Evolutionary conservation across 2,797 vertebrate species (phyloP).

Genomic region (Anguilla megastoma): DNA sequence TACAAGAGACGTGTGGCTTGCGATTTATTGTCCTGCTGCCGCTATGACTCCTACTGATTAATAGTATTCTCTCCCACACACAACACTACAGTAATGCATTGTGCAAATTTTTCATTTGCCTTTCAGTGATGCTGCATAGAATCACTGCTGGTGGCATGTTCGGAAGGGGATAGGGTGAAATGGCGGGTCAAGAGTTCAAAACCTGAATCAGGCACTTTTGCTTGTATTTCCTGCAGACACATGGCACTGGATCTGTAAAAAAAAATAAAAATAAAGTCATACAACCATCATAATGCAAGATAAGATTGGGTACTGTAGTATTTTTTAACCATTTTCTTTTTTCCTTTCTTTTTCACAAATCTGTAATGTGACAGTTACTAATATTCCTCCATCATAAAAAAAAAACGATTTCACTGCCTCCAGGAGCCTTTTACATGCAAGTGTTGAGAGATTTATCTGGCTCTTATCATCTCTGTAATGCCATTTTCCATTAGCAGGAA

Average conservation of each 20-base stretch:
- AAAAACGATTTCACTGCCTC: constrained; percentile 26
- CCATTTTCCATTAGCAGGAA: constrained; percentile 64
- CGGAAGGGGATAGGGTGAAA: neutral
- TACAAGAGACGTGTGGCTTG: constrained; percentile 39
- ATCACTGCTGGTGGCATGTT: neutral
- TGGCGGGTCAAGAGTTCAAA: neutral
- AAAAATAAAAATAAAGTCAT: neutral
- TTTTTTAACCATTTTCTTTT: neutral
- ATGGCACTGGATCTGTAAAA: neutral
- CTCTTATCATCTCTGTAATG: constrained; percentile 70
- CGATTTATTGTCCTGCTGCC: constrained; percentile 52
- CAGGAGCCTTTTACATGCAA: constrained; percentile 24
- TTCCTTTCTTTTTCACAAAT: neutral
- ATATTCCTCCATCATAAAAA: constrained; percentile 22
- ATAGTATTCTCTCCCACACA: constrained; percentile 49
- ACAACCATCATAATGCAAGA: neutral
- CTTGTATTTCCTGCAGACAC: neutral
- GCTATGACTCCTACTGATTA: constrained; percentile 54
- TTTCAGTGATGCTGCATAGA: neutral
- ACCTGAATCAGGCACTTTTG: neutral
- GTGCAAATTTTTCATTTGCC: neutral
- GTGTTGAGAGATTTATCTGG: constrained; percentile 61
- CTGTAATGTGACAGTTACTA: constrained; percentile 16
- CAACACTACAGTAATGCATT: neutral
- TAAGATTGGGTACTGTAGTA: neutral